A percentile compares a stretch with the other conserved stretches of the same genome.
Evolutionary conservation across 2,113 vertebrate genomes (phyloP).

Genomic region (Pangasianodon gigas): DNA sequence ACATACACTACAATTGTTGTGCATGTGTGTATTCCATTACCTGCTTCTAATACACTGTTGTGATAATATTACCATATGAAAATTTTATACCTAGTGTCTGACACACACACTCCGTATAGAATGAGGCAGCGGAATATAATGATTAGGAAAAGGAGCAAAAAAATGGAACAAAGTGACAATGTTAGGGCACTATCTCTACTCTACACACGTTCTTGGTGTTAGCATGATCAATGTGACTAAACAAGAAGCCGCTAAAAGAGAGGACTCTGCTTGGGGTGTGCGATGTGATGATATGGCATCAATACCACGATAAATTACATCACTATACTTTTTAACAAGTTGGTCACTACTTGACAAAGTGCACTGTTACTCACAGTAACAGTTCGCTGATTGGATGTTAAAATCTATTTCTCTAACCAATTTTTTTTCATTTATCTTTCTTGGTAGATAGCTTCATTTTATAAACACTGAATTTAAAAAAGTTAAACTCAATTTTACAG

Average conservation of each 20-base stretch:
- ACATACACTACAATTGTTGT: neutral
- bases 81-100: neutral
- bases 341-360: too few relatives aligned
- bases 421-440: neutral
- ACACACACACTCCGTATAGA: neutral
- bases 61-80: neutral
- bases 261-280: neutral
- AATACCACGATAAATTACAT: neutral
- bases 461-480: neutral
- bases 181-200: neutral
- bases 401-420: neutral
- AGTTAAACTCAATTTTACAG: neutral
- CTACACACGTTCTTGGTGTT: neutral
- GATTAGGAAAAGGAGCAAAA: neutral
- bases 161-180: too few relatives aligned
- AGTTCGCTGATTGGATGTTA: neutral
- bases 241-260: neutral
- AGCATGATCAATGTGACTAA: neutral
- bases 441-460: neutral
- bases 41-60: neutral
- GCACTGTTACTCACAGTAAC: neutral
- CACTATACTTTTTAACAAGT: neutral
- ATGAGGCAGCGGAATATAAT: too few relatives aligned
- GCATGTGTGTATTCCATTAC: neutral
- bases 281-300: neutral